Evolutionary conservation across 1,140 invertebrate species (phyloP), one percentile per base, ranked within the genome.

Genomic region (Trichoplusia ni): DNA sequence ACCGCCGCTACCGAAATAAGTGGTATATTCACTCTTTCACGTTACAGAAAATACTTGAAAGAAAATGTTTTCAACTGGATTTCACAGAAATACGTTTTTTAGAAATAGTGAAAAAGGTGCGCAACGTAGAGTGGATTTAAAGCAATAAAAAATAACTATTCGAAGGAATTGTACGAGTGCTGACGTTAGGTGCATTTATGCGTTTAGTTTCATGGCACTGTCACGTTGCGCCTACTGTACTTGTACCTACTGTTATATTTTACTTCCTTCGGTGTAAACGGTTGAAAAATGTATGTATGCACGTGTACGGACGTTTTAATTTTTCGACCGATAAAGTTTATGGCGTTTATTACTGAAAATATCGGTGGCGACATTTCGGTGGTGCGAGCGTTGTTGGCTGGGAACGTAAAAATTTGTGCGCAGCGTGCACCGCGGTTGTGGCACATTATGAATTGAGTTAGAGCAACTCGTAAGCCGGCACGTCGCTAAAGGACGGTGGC

Each of bases 361-460:
- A 40, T 42, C 5, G 38, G n/a, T 33, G 42, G 42, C 29, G 44
- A 51, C 38, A 46, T 56, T 56, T 64, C 13, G 21, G 21, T 31
- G 16, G 21, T 46, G 25, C n/a, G 33, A 23, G 25, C 23, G 18
- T 42, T 40, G 44, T 60, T 59, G 53, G 62, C 65, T 58, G 16
- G 35, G 71, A 75, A 75, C 46, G 67, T 72, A 73, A 79, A 79
- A 73, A 71, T 69, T 76, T 74, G 58, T 74, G 60, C 54, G 61
- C 64, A 65, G 61, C 46, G 61, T 70, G 61, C 68, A 63, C 33
- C 44, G 27, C 71, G 74, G 46, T 67, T 67, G 54, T 63, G 69
- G 67, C 66, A 78, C 71, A 81, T 82, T 83, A 83, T 83, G 79
- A 88, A 88, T 86, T 84, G 77, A 83, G 81, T 86, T 84, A 81